Base-by-base conservation (phyloP, 2,113 vertebrate genomes). In the Dryoscopus gambensis region DNA sequence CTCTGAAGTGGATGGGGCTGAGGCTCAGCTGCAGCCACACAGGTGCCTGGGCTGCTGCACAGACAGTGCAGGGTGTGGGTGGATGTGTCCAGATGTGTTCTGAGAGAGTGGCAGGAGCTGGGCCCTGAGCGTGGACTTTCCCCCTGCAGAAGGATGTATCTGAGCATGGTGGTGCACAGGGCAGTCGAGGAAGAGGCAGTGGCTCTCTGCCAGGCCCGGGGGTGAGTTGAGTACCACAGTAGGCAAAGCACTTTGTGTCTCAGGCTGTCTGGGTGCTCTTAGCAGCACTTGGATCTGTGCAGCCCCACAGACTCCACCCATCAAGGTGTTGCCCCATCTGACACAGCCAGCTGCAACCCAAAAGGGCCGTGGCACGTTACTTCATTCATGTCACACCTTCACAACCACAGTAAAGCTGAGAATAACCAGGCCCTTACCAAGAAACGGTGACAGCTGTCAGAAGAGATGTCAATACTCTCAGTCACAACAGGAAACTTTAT, bases 401-500 rank as follows among this genome's bases (percentile, higher is more conserved):
- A 28, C 44, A 47, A 52, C 40, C 49, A 22, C 63, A 65, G 55
- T 59, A 73, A 65, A 83, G 59, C n/a, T 12, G 4, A 73, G 57
- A 64, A 11, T 3, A 80, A 62, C 39, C 73, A 81, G 69, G 44
- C 53, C 59, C 74, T 84, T 74, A 46, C 67, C 17, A 73, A 91
- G 95, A 89, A 94, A 59, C 18, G 2, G 27, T 9, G 46, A 37
- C 12, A 93, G 65, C 46, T 68, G 59, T 27, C 33, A 67, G 56
- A 56, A 79, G 49, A 8, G 0, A 42, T 77, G 93, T 53, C 78
- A 85, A 63, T 80, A 23, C 6, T 56, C 15, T 28, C n/a, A 28
- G 23, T 87, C 50, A 94, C 87, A 95, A 96, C 97, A 97, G 95
- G 95, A 97, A 97, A 75, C 39, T 74, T 82, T 69, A 73, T 62